These are phyloP conservation scores for Paraescarpia echinospica DNA, from an alignment of 1,140 invertebrate species.

Conservation along the genomic window DNA sequence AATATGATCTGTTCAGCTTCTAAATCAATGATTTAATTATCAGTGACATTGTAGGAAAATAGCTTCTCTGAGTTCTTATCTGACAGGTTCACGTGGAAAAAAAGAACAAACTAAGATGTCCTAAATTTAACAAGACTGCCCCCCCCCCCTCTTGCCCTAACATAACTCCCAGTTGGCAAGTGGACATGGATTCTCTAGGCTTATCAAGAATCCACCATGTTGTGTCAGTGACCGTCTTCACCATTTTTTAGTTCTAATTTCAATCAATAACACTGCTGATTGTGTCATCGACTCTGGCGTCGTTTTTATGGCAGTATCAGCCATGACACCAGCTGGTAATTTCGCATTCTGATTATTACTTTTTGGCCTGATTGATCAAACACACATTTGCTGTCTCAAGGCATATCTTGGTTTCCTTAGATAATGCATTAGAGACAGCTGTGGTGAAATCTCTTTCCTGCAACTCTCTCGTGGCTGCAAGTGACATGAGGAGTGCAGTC, in stretches of 20 bases:
- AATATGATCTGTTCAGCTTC: too few species aligned
- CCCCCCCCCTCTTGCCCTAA: too few species aligned
- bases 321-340: not conserved
- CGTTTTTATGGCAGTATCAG: not conserved
- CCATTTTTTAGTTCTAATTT: not conserved
- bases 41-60: too few species aligned
- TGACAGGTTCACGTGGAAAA: too few species aligned
- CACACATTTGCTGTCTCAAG: not conserved
- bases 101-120: too few species aligned
- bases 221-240: not conserved
- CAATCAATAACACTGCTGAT: not conserved
- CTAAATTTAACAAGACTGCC: too few species aligned
- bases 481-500: not conserved
- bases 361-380: not conserved
- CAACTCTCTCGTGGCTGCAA: not conserved
- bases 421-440: not conserved
- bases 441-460: not conserved
- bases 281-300: not conserved
- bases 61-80: too few species aligned
- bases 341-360: not conserved
- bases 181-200: too few species aligned
- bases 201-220: not conserved
- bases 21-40: too few species aligned
- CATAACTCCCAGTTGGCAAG: too few species aligned
- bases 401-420: not conserved